Evolutionary conservation across 2,797 vertebrate genomes (phyloP).

Genomic region (Acropternis orthonyx): DNA sequence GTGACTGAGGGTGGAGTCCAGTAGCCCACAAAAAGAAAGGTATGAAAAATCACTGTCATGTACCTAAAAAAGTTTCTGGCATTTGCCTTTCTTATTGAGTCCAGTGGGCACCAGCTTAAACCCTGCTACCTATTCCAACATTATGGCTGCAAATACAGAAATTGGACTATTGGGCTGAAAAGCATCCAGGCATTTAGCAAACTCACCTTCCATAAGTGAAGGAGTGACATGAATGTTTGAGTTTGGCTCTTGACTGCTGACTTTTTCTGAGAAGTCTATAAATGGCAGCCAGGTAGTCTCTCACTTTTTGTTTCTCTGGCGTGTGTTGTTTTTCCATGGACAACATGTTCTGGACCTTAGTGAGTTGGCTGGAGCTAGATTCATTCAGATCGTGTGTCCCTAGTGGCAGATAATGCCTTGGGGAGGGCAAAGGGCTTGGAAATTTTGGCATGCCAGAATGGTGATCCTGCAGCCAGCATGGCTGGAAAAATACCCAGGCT

Average conservation of each 20-base stretch:
- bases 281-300: conserved; percentile 67
- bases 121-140: conserved; percentile 4
- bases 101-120: conserved; percentile 1
- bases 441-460: conserved; percentile 14
- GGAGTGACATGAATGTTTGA: conserved; percentile 7
- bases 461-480: background rate
- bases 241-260: conserved; percentile 43
- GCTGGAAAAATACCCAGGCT: background rate
- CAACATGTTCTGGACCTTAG: conserved; percentile 47
- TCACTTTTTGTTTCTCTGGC: conserved; percentile 49
- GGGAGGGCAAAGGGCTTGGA: conserved; percentile 59
- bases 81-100: background rate
- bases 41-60: conserved; percentile 33
- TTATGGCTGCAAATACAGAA: conserved; percentile 1
- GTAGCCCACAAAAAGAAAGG: background rate
- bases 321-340: conserved; percentile 65
- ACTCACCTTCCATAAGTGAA: conserved; percentile 29
- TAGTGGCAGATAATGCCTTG: conserved; percentile 39
- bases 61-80: conserved; percentile 45
- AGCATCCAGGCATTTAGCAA: conserved; percentile 17
- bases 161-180: conserved; percentile 30
- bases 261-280: conserved; percentile 64
- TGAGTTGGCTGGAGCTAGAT: background rate
- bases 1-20: background rate
- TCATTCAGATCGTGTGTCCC: conserved; percentile 30